A percentile compares a stretch with the other conserved stretches of the same genome.
Conservation (phyloP, 2,113 vertebrate genomes). For the Sigmodon hispidus region DNA sequence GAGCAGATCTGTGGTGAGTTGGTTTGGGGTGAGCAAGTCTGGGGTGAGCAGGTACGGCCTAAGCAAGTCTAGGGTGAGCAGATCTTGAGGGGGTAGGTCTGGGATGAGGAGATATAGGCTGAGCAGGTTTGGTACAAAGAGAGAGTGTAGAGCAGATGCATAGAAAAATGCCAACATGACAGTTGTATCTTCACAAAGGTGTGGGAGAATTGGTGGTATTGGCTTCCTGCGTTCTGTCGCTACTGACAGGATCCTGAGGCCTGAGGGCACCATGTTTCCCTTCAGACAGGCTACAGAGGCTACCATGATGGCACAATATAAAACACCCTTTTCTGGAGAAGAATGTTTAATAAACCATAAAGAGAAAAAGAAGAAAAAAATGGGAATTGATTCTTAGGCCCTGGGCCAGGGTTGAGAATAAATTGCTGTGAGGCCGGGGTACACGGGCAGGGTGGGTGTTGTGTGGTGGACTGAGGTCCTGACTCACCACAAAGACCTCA, state of each 20-base stretch:
- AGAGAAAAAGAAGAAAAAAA: background rate
- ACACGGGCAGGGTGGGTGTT: background rate
- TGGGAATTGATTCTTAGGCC: background rate
- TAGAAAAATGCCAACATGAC: background rate
- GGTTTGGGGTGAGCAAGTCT: too few relatives aligned
- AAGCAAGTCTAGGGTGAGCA: background rate
- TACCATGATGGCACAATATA: background rate
- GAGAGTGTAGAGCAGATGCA: background rate
- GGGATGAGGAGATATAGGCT: background rate
- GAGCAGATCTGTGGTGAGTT: background rate
- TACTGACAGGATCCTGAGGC: background rate
- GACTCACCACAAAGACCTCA: slow-evolving; percentile 85
- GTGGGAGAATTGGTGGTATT: background rate
- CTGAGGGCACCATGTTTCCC: background rate
- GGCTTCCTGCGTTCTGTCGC: background rate
- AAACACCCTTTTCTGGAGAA: background rate
- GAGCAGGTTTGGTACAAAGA: background rate
- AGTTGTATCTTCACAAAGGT: background rate
- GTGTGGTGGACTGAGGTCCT: fast-evolving
- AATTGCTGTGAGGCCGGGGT: background rate
- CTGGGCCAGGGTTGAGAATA: background rate
- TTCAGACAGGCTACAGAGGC: background rate
- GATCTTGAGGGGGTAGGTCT: background rate
- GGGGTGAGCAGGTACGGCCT: background rate
- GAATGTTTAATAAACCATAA: background rate